These are phyloP conservation scores for Orius insidiosus DNA, from an alignment of 1,140 invertebrate genomes.

Conservation along the genomic window DNA sequence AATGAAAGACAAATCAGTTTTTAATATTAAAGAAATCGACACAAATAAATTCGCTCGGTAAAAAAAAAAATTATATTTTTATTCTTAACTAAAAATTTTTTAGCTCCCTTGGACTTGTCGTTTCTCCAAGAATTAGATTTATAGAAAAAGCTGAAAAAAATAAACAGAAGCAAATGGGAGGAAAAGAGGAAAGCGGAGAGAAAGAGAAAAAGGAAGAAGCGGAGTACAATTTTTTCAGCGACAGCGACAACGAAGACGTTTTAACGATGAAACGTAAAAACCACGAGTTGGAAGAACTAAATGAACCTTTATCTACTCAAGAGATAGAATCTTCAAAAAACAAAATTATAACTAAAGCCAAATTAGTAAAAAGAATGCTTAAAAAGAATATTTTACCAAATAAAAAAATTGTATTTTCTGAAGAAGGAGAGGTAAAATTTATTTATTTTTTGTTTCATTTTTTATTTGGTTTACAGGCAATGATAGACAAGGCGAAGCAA, in stretches of 20 bases:
- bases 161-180: slow-evolving; percentile 26
- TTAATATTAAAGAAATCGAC: slow-evolving; percentile 65
- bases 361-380: slow-evolving; percentile 66
- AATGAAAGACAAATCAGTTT: slow-evolving; percentile 86
- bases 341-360: slow-evolving; percentile 65
- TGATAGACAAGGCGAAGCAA: slow-evolving; percentile 39
- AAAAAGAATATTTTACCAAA: slow-evolving; percentile 78
- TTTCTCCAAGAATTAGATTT: slow-evolving; percentile 74
- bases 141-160: slow-evolving; percentile 36
- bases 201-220: slow-evolving; percentile 13
- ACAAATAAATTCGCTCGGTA: slow-evolving; percentile 62
- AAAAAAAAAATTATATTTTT: no score
- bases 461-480: slow-evolving; percentile 22
- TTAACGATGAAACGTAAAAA: slow-evolving; percentile 43
- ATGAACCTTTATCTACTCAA: slow-evolving; percentile 19
- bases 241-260: slow-evolving; percentile 37
- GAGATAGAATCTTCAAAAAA: slow-evolving; percentile 32
- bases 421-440: slow-evolving; percentile 46
- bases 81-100: slow-evolving; percentile 12
- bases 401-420: slow-evolving; percentile 62
- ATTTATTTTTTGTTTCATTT: slow-evolving; percentile 10
- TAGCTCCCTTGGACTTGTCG: slow-evolving; percentile 66
- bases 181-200: slow-evolving; percentile 24
- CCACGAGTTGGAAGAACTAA: slow-evolving; percentile 20
- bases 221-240: slow-evolving; percentile 8